A percentile compares a stretch with the other conserved stretches of the same genome.
Evolutionary conservation across 2,888 invertebrate genomes (phyloP).

Genomic region (Spicauda simplicius): DNA sequence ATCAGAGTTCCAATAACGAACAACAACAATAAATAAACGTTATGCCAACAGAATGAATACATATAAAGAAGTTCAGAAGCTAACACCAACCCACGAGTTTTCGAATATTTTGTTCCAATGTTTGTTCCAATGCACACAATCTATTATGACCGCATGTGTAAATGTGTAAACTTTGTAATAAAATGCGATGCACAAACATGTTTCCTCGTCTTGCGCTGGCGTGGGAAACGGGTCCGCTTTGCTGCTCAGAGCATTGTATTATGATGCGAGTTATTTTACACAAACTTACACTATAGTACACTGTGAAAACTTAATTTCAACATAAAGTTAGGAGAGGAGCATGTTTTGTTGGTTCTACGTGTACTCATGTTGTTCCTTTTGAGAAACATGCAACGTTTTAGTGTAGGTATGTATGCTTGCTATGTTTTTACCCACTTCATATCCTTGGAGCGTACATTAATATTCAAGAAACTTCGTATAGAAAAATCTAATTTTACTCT

Average conservation of each 20-base stretch:
- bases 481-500: too few relatives aligned
- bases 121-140: conserved; percentile 31
- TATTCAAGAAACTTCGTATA: too few relatives aligned
- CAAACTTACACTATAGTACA: conserved; percentile 8
- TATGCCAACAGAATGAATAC: conserved; percentile 11
- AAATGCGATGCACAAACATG: conserved; percentile 35
- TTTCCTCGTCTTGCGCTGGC: conserved; percentile 23
- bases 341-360: background rate
- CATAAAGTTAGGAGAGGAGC: background rate
- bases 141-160: conserved; percentile 34
- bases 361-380: background rate
- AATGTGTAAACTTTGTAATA: conserved; percentile 36
- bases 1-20: conserved; percentile 18
- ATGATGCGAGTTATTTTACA: background rate
- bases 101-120: conserved; percentile 23
- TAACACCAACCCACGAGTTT: conserved; percentile 19
- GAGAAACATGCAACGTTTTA: background rate
- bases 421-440: too few relatives aligned
- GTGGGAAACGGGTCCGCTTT: conserved; percentile 31
- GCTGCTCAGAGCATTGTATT: conserved; percentile 2
- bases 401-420: too few relatives aligned
- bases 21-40: conserved; percentile 21
- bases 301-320: background rate
- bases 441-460: too few relatives aligned
- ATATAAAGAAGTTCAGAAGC: conserved; percentile 3